phyloP scores from a whole-genome alignment of 37 sponge, comb jelly and placozoan genomes.

The Bolinopsis microptera region DNA sequence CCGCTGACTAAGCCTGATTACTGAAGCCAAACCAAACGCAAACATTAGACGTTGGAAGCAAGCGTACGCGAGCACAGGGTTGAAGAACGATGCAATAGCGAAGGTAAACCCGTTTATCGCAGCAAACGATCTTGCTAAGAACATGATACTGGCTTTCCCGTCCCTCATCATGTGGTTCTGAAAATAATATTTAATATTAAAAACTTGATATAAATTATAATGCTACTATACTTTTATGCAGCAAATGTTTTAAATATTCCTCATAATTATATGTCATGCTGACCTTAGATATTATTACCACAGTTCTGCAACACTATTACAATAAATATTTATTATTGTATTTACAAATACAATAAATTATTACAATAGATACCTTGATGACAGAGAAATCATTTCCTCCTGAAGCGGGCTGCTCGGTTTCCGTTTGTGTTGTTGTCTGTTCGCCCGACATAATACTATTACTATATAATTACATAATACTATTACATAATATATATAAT shows the following conservation, averaged over 20 bases:
- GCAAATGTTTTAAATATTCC: too few species aligned
- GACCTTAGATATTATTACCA: neutral
- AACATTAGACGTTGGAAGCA: slow-evolving; percentile 24
- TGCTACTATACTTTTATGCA: neutral
- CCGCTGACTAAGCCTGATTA: slow-evolving; percentile 36
- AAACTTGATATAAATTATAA: neutral
- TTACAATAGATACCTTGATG: slow-evolving; percentile 41
- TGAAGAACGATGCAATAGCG: slow-evolving; percentile 29
- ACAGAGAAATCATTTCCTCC: neutral
- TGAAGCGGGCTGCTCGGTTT: neutral
- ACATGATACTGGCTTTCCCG: neutral
- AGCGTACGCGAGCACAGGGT: slow-evolving; percentile 10
- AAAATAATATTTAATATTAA: neutral
- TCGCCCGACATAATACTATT: neutral
- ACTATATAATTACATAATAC: too few species aligned
- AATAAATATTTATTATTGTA: too few species aligned
- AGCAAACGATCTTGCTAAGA: slow-evolving; percentile 3
- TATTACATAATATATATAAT: neutral
- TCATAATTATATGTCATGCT: neutral
- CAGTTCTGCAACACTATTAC: neutral
- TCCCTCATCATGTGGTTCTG: slow-evolving; percentile 29
- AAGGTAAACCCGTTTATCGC: slow-evolving; percentile 34
- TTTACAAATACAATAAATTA: too few species aligned
- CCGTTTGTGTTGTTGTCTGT: neutral
- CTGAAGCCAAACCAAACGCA: slow-evolving; percentile 19